phyloP scores from a whole-genome alignment of 2,888 invertebrate genomes.

The Atherix ibis region DNA sequence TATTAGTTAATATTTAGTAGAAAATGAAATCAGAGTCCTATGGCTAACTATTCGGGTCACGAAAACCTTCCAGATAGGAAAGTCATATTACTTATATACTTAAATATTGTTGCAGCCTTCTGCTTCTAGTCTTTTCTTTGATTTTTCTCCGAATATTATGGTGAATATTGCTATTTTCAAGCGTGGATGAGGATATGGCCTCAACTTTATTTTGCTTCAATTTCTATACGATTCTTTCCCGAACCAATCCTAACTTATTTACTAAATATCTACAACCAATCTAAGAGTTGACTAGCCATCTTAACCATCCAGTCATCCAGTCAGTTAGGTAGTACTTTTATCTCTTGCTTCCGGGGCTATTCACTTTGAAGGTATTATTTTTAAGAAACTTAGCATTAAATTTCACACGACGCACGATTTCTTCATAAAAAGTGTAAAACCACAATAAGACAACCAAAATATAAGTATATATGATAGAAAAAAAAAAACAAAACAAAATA shows the following conservation, averaged over 20 bases:
- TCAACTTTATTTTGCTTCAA: too few species aligned
- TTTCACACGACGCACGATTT: conserved; percentile 9
- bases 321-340: too few species aligned
- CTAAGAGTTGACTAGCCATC: too few species aligned
- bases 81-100: conserved; percentile 5
- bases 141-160: conserved; percentile 1
- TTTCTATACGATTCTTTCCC: too few species aligned
- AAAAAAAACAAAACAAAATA: too few species aligned
- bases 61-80: conserved; percentile 12
- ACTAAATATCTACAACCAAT: too few species aligned
- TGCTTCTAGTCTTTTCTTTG: neutral
- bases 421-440: conserved; percentile 9
- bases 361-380: conserved; percentile 6
- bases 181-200: too few species aligned
- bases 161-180: too few species aligned
- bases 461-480: too few species aligned
- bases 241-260: too few species aligned
- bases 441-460: too few species aligned
- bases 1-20: neutral
- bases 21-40: neutral
- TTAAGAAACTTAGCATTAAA: conserved; percentile 9
- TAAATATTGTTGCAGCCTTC: neutral
- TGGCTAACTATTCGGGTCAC: conserved; percentile 9
- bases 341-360: conserved; percentile 5
- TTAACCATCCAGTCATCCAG: too few species aligned